A percentile compares a stretch with the other conserved stretches of the same genome.
Conservation (phyloP, 2,797 vertebrate genomes). For the Neomorphus geoffroyi region DNA sequence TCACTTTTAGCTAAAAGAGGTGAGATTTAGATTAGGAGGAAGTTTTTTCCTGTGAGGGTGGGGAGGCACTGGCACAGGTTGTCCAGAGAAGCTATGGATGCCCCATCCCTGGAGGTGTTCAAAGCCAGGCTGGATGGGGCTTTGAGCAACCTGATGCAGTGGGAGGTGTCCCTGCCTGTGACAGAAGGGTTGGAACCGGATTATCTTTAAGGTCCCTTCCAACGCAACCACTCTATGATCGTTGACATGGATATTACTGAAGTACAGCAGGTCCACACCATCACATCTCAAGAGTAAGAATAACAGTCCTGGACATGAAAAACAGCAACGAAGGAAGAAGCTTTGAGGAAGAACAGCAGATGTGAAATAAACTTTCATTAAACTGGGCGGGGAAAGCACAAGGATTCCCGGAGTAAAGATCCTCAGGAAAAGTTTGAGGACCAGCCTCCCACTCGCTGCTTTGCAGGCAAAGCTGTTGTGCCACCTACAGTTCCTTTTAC, state of each 20-base stretch:
- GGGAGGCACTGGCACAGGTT: no score
- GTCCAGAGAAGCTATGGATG: no score
- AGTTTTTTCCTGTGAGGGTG: no score
- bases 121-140: no score
- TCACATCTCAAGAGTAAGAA: background rate
- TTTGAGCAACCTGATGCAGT: no score
- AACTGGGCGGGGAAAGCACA: rapidly evolving
- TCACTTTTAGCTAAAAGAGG: no score
- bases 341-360: background rate
- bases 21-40: no score
- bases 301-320: rapidly evolving
- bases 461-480: conserved; percentile 22
- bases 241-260: rapidly evolving
- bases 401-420: rapidly evolving
- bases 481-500: conserved; percentile 32
- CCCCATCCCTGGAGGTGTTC: no score
- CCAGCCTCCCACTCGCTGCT: background rate
- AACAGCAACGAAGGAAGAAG: background rate
- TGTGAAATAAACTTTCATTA: background rate
- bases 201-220: no score
- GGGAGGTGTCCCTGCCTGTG: no score
- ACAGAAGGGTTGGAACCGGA: no score
- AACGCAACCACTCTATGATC: no score
- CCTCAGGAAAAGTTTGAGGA: background rate
- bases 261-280: background rate